A percentile compares a stretch with the other conserved stretches of the same genome.
These are phyloP conservation scores for Heterodera schachtii DNA, from an alignment of 1,140 invertebrate genomes.

Conservation along the genomic window DNA sequence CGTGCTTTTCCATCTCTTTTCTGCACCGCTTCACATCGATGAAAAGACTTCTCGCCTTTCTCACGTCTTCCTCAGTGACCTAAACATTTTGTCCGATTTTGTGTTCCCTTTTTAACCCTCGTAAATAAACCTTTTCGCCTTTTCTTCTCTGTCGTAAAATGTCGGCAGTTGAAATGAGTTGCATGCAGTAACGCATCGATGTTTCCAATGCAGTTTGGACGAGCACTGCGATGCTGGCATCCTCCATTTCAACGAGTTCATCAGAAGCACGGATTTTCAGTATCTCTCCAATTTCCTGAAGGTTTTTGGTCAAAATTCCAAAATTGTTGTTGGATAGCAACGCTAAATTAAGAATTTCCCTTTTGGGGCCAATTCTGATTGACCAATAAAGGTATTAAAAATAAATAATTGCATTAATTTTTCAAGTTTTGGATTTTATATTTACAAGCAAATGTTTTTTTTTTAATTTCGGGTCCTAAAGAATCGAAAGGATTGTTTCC, in stretches of 20 bases:
- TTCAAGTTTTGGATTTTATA: too few species aligned
- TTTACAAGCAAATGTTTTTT: too few species aligned
- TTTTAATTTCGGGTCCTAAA: too few species aligned
- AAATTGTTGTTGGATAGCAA: constrained; percentile 12
- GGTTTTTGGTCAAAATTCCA: background rate
- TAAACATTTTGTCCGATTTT: background rate
- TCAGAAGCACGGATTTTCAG: constrained; percentile 73
- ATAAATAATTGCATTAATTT: too few species aligned
- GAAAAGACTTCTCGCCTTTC: constrained; percentile 90
- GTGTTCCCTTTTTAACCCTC: constrained; percentile 58
- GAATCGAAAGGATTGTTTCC: too few species aligned
- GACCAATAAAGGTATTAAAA: too few species aligned
- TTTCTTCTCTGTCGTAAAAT: constrained; percentile 77
- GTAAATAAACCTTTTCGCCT: constrained; percentile 70
- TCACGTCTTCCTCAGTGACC: constrained; percentile 79
- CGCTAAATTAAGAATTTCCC: background rate
- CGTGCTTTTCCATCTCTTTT: constrained; percentile 88
- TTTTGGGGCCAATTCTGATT: too few species aligned
- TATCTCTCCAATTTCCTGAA: constrained; percentile 56
- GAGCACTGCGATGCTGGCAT: constrained; percentile 85
- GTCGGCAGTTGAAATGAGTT: constrained; percentile 91
- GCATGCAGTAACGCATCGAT: constrained; percentile 85
- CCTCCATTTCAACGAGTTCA: constrained; percentile 92
- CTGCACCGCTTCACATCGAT: constrained; percentile 88
- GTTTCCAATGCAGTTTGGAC: constrained; percentile 90